Conservation (phyloP, 2,113 vertebrate species). For the Poeciliopsis turrubarensis region DNA sequence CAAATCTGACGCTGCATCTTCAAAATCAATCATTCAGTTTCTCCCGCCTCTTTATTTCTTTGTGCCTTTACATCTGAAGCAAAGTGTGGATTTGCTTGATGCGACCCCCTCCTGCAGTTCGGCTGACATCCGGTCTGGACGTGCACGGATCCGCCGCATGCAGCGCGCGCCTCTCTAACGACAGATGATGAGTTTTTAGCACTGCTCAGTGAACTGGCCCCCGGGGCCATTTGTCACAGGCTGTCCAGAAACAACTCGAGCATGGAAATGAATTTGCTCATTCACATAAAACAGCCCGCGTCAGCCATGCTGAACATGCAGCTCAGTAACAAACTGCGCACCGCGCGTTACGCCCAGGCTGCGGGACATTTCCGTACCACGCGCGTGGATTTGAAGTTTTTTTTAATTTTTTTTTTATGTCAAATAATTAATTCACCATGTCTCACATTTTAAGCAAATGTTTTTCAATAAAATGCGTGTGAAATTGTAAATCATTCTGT, state of each 20-base stretch:
- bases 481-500: not conserved
- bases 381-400: not conserved
- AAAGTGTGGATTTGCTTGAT: not conserved
- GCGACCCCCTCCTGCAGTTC: not conserved
- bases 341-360: not conserved
- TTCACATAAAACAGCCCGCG: slow-evolving; percentile 69
- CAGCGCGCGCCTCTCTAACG: slow-evolving; percentile 45
- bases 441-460: not conserved
- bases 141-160: not conserved
- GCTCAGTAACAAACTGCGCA: slow-evolving; percentile 41
- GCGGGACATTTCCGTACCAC: not conserved
- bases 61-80: not conserved
- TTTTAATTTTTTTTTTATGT: not conserved
- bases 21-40: not conserved
- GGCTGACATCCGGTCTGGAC: not conserved
- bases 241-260: slow-evolving; percentile 73
- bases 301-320: slow-evolving; percentile 42
- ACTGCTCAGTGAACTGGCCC: slow-evolving; percentile 53
- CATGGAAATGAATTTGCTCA: slow-evolving; percentile 79
- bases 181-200: slow-evolving; percentile 68
- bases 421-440: not conserved
- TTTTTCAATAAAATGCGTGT: not conserved
- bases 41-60: not conserved
- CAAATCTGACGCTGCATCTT: not conserved
- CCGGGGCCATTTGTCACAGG: slow-evolving; percentile 73